Evolutionary conservation across 64 coral and sea anemone species (phyloP).

Genomic region (Stichodactyla helianthus): DNA sequence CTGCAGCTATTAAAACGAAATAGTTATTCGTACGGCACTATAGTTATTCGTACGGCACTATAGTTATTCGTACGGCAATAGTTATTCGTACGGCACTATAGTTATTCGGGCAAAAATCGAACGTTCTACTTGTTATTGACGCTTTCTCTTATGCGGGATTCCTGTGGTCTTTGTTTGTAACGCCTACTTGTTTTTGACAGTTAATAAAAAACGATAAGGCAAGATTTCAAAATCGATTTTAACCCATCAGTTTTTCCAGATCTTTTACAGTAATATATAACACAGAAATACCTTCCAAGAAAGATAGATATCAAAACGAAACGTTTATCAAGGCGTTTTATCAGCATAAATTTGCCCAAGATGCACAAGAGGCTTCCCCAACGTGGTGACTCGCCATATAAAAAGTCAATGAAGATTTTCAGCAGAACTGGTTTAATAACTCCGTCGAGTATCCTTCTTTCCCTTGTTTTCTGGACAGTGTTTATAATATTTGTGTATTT

Average conservation of each 20-base stretch:
- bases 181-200: constrained; percentile 1
- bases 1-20: no score
- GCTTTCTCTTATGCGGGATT: background rate
- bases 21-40: no score
- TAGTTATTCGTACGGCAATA: no score
- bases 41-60: no score
- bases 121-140: background rate
- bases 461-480: constrained; percentile 11
- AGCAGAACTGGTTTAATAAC: constrained; percentile 26
- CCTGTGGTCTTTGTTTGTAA: background rate
- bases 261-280: background rate
- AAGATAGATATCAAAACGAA: background rate
- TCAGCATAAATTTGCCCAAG: background rate
- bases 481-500: constrained; percentile 6
- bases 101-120: no score
- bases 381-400: background rate
- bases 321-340: background rate
- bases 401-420: constrained; percentile 20
- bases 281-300: background rate
- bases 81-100: no score
- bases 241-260: background rate
- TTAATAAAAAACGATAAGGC: background rate
- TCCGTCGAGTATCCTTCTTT: background rate
- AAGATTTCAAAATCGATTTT: background rate
- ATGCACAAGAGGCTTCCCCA: background rate